These are phyloP conservation scores for Ibidorhyncha struthersii DNA, from an alignment of 2,113 vertebrate genomes.

Conservation along the genomic window DNA sequence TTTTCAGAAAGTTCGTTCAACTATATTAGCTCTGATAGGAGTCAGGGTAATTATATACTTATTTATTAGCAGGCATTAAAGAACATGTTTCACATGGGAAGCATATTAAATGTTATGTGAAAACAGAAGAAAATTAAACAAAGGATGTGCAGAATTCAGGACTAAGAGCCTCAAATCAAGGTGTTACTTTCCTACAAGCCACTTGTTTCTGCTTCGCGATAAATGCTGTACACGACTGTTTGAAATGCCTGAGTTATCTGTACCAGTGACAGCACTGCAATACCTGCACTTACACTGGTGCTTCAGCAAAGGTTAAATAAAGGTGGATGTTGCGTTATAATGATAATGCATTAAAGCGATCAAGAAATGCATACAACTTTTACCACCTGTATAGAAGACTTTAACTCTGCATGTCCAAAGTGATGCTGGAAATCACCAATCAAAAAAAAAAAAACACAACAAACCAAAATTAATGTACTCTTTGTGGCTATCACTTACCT, in stretches of 20 bases:
- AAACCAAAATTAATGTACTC: not conserved
- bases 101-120: not conserved
- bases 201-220: not conserved
- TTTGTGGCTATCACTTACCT: not conserved
- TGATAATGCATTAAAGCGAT: not conserved
- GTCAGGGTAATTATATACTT: not conserved
- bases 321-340: not conserved
- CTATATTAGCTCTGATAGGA: not conserved
- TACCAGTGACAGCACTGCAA: not conserved
- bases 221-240: not conserved
- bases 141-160: not conserved
- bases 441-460: not conserved
- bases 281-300: not conserved
- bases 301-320: not conserved
- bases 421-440: slow-evolving; percentile 3
- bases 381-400: slow-evolving; percentile 41
- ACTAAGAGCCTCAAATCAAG: not conserved
- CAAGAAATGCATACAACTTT: not conserved
- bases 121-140: not conserved
- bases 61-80: slow-evolving; percentile 9
- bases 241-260: not conserved
- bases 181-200: not conserved
- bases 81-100: not conserved
- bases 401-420: slow-evolving; percentile 66
- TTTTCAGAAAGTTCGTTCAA: not conserved